Conservation (phyloP, 2,888 invertebrate species). For the Acanthopleura granulata region DNA sequence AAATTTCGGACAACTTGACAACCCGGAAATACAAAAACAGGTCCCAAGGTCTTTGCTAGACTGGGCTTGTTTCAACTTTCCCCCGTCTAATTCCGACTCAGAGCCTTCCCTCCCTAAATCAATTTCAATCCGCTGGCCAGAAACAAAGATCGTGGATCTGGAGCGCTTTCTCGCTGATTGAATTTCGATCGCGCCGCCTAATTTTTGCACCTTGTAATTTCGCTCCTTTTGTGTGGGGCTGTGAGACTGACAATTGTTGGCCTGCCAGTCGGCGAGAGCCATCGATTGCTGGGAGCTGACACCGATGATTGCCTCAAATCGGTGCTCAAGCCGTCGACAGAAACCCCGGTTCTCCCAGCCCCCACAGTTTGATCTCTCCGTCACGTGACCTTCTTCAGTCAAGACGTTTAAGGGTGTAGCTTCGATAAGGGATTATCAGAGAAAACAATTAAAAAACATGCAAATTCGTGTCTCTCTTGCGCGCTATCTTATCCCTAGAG, state of each 20-base stretch:
- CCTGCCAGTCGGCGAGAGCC: background rate
- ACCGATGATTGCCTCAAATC: conserved; percentile 8
- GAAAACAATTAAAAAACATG: conserved; percentile 10
- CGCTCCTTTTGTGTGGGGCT: background rate
- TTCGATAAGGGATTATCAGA: conserved; percentile 10
- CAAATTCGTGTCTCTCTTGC: background rate
- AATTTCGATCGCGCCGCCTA: conserved; percentile 5
- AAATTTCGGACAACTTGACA: no score
- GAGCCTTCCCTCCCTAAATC: background rate
- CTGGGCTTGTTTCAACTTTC: no score
- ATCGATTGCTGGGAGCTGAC: background rate
- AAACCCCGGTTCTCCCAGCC: background rate
- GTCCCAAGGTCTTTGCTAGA: no score
- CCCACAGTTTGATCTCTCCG: background rate
- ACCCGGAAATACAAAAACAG: no score
- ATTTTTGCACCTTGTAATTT: conserved; percentile 12
- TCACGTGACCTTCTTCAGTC: conserved; percentile 10
- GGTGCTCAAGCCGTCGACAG: background rate
- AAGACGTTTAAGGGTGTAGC: background rate
- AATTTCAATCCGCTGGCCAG: conserved; percentile 3
- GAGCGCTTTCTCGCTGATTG: conserved; percentile 1
- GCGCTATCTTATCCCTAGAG: no score
- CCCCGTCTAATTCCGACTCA: background rate
- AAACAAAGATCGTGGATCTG: background rate
- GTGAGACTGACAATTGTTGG: conserved; percentile 3